Percentiles rank a stretch among this genome's conserved stretches.
phyloP scores from a whole-genome alignment of 2,888 invertebrate species.

The Sicus ferrugineus region DNA sequence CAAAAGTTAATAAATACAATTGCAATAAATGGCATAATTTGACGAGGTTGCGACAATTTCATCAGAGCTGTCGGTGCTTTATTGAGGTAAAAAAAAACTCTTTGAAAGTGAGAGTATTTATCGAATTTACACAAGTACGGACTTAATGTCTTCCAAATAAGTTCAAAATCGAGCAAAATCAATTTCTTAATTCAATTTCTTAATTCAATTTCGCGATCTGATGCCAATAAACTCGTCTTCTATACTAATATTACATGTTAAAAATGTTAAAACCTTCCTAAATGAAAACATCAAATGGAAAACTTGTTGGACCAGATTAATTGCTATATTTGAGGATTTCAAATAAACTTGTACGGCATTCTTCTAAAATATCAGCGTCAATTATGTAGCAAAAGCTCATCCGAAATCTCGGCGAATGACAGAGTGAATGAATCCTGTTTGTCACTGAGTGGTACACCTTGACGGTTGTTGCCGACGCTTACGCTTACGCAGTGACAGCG shows the following conservation, averaged over 20 bases:
- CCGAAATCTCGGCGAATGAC: neutral
- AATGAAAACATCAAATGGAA: neutral
- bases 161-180: too few relatives aligned
- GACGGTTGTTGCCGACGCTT: too few relatives aligned
- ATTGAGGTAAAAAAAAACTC: too few relatives aligned
- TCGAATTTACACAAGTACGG: too few relatives aligned
- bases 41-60: conserved; percentile 3
- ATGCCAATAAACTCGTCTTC: too few relatives aligned
- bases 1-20: neutral
- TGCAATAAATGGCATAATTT: neutral
- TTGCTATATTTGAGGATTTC: neutral
- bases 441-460: too few relatives aligned
- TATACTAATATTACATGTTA: neutral
- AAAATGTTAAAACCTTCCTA: neutral
- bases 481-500: too few relatives aligned
- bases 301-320: neutral
- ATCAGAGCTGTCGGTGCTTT: neutral
- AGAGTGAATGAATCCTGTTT: too few relatives aligned
- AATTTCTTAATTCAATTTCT: too few relatives aligned
- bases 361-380: neutral
- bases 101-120: too few relatives aligned
- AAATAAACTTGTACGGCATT: neutral
- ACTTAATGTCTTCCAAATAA: too few relatives aligned
- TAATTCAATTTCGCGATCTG: too few relatives aligned
- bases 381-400: neutral